These are phyloP conservation scores for Vollenhovia emeryi DNA, from an alignment of 1,140 invertebrate genomes.

Conservation along the genomic window DNA sequence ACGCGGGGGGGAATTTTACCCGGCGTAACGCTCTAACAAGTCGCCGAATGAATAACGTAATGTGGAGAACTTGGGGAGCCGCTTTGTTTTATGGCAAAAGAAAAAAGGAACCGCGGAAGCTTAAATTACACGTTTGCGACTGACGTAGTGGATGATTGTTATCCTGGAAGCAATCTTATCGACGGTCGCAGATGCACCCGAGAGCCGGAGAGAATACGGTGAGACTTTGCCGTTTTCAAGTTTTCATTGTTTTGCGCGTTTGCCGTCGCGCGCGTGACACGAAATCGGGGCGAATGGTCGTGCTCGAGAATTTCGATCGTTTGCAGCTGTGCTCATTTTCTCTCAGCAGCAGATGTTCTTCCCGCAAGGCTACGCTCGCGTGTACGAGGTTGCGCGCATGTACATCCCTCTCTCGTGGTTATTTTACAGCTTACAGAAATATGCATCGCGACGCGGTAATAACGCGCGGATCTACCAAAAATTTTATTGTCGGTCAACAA, in stretches of 20 bases:
- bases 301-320: constrained; percentile 47
- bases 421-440: constrained; percentile 57
- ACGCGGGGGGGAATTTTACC: neutral
- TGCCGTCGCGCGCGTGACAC: constrained; percentile 49
- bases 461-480: neutral
- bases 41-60: constrained; percentile 2
- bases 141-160: constrained; percentile 39
- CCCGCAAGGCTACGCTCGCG: constrained; percentile 46
- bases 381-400: constrained; percentile 47
- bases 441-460: neutral
- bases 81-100: neutral
- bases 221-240: neutral
- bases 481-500: neutral
- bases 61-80: neutral
- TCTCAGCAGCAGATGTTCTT: constrained; percentile 74
- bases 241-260: constrained; percentile 60
- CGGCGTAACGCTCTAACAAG: neutral
- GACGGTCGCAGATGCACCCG: constrained; percentile 26
- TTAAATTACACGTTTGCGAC: constrained; percentile 32
- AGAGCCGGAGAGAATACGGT: neutral
- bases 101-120: neutral
- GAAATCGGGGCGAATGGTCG: constrained; percentile 54
- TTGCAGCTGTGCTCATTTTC: constrained; percentile 76
- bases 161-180: constrained; percentile 39
- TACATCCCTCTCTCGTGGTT: constrained; percentile 17